Conservation (phyloP, 92 coral and sea anemone species). For the Porites rus region DNA sequence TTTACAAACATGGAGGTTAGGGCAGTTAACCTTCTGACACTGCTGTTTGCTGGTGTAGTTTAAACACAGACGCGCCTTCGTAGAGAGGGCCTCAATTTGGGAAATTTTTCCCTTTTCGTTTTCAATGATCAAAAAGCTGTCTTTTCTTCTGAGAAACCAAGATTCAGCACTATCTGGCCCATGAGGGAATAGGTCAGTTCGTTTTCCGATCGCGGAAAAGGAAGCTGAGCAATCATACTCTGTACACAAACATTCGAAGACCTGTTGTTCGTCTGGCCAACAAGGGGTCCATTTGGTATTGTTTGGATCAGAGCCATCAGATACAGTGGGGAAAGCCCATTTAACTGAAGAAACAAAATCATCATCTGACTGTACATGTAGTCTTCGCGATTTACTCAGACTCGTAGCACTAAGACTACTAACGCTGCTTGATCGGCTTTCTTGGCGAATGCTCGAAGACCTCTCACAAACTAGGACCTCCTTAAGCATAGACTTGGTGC, state of each 20-base stretch:
- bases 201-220: constrained; percentile 33
- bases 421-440: neutral
- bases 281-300: constrained; percentile 14
- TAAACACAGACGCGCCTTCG: constrained; percentile 48
- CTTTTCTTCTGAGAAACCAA: constrained; percentile 50
- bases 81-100: constrained; percentile 46
- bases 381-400: neutral
- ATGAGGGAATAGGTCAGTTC: constrained; percentile 53
- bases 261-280: constrained; percentile 15
- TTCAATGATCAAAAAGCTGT: constrained; percentile 46
- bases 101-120: constrained; percentile 33
- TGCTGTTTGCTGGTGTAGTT: constrained; percentile 8
- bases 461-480: constrained; percentile 48
- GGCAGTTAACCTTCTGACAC: constrained; percentile 34
- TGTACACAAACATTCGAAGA: constrained; percentile 56
- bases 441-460: neutral
- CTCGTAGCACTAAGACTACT: too few species aligned
- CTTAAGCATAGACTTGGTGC: constrained; percentile 30
- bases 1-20: constrained; percentile 52
- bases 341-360: neutral
- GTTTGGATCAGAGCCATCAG: neutral
- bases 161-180: constrained; percentile 21
- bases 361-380: neutral
- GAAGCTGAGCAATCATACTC: constrained; percentile 45
- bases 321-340: neutral